Conservation (phyloP, 2,113 vertebrate genomes). For the Talpa occidentalis region DNA sequence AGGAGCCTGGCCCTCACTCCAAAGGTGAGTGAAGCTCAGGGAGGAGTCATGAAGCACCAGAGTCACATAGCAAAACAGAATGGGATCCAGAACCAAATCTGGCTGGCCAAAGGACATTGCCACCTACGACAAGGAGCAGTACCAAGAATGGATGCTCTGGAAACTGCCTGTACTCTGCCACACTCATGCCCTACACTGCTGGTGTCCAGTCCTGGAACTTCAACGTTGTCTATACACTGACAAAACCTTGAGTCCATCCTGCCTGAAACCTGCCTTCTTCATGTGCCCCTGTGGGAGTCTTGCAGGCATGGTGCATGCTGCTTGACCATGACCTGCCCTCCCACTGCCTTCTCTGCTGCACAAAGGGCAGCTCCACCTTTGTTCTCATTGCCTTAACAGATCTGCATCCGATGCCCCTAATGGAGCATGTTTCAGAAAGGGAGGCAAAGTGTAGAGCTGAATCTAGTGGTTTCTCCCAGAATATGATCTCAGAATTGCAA, state of each 20-base stretch:
- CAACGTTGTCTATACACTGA: neutral
- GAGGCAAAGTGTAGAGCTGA: neutral
- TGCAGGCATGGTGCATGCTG: neutral
- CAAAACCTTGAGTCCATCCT: neutral
- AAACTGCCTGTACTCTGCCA: neutral
- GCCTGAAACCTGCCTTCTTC: neutral
- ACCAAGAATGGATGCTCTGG: neutral
- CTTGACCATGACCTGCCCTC: neutral
- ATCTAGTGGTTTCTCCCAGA: neutral
- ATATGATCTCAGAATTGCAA: neutral
- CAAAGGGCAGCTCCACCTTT: neutral
- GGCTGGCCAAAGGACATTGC: neutral
- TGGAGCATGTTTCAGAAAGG: neutral
- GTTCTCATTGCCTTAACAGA: neutral
- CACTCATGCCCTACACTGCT: neutral
- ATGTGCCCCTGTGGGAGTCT: rapidly evolving
- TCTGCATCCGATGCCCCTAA: neutral
- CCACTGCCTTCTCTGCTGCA: neutral
- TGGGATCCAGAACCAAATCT: neutral
- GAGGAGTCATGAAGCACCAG: neutral
- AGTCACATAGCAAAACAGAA: neutral
- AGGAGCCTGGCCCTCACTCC: neutral
- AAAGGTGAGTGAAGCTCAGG: neutral
- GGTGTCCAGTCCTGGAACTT: neutral
- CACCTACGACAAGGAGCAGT: neutral